A percentile compares a stretch with the other conserved stretches of the same genome.
phyloP scores from a whole-genome alignment of 2,888 invertebrate species.

The Harpagoxenus sublaevis region DNA sequence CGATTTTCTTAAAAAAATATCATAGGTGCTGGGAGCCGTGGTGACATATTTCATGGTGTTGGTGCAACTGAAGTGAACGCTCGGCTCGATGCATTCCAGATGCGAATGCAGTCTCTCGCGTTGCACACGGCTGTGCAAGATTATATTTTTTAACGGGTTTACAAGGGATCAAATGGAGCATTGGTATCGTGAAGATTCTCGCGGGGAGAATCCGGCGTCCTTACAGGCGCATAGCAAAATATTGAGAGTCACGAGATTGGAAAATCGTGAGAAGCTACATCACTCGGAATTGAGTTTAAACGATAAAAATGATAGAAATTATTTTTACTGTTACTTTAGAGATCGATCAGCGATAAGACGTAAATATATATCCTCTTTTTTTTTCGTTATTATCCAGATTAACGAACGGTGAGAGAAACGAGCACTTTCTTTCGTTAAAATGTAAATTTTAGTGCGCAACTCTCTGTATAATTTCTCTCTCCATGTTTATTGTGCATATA shows the following conservation, averaged over 20 bases:
- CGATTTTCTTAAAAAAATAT: conserved; percentile 21
- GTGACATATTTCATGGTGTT: conserved; percentile 97
- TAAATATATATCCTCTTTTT: background rate
- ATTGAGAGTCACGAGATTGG: background rate
- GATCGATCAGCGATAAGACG: background rate
- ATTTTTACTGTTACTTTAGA: background rate
- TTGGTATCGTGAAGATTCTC: conserved; percentile 3
- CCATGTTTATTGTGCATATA: conserved; percentile 1
- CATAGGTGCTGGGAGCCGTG: conserved; percentile 94
- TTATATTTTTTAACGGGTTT: conserved; percentile 41
- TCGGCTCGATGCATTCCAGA: background rate
- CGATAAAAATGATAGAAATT: conserved; percentile 14
- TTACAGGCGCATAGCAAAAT: background rate
- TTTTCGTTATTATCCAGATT: background rate
- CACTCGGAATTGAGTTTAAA: background rate
- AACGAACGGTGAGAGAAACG: background rate
- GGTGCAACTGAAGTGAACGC: conserved; percentile 92
- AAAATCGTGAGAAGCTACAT: background rate
- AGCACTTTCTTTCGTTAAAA: background rate
- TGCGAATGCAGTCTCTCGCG: conserved; percentile 9
- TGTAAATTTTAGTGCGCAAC: background rate
- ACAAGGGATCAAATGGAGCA: background rate
- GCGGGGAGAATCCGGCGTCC: background rate
- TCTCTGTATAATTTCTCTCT: conserved; percentile 21
- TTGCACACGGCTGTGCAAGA: conserved; percentile 35